phyloP scores from a whole-genome alignment of 2,888 invertebrate species.

The Lasius platythorax region DNA sequence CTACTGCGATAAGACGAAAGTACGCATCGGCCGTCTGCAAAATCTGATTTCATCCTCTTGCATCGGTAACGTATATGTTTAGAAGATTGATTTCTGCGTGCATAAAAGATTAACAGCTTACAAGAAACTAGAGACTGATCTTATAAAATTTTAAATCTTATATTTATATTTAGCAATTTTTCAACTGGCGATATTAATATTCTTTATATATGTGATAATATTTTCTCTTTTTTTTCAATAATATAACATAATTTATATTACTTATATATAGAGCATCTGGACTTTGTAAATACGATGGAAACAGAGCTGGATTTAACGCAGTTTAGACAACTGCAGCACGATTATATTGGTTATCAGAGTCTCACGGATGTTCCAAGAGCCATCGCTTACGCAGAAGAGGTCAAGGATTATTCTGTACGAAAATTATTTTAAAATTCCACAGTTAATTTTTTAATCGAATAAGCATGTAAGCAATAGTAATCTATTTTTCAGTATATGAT shows the following conservation, averaged over 20 bases:
- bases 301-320: conserved; percentile 92
- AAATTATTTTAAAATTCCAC: background rate
- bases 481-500: conserved; percentile 87
- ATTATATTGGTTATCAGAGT: conserved; percentile 98
- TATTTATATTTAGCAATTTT: background rate
- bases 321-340: conserved; percentile 96
- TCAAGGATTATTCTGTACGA: conserved; percentile 86
- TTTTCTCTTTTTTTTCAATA: conserved; percentile 6
- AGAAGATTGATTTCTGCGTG: background rate
- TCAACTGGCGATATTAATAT: background rate
- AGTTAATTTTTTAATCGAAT: background rate
- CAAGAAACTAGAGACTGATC: background rate
- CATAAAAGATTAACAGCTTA: background rate
- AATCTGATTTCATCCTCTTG: conserved; percentile 99
- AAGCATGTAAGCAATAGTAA: background rate
- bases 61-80: conserved; percentile 89
- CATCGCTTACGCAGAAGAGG: conserved; percentile 91
- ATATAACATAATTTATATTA: conserved; percentile 40
- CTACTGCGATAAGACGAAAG: conserved; percentile 98
- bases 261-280: conserved; percentile 93
- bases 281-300: conserved; percentile 94
- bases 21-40: conserved; percentile 96
- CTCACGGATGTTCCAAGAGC: conserved; percentile 97
- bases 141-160: background rate
- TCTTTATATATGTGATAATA: background rate